phyloP scores from a whole-genome alignment of 2,888 invertebrate genomes.

The Trachelus stipa region DNA sequence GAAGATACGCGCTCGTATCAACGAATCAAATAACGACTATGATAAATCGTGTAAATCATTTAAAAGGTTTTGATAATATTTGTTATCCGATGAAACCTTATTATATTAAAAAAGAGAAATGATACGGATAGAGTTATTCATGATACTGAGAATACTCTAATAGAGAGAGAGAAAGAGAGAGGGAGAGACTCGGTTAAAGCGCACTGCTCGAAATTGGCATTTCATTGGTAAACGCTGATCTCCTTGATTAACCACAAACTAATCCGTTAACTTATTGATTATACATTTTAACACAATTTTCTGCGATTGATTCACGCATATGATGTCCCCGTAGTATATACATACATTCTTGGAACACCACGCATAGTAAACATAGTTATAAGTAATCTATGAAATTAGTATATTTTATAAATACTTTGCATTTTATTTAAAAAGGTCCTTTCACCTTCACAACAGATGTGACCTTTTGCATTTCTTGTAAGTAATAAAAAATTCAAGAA shows the following conservation, averaged over 20 bases:
- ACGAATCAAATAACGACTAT: too few relatives aligned
- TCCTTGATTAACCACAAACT: neutral
- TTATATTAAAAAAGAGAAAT: too few relatives aligned
- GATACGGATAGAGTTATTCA: too few relatives aligned
- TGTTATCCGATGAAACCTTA: too few relatives aligned
- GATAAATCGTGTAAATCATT: too few relatives aligned
- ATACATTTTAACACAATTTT: neutral
- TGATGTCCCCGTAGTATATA: too few relatives aligned
- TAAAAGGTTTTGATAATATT: too few relatives aligned
- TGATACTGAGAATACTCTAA: too few relatives aligned
- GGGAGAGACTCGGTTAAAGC: neutral
- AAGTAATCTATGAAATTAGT: neutral
- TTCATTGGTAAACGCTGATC: neutral
- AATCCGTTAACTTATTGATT: neutral
- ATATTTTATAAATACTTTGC: neutral
- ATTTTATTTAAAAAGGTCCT: neutral
- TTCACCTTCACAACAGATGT: neutral
- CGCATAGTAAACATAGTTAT: neutral
- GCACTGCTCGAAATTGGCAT: neutral
- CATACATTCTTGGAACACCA: too few relatives aligned
- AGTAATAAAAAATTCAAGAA: neutral
- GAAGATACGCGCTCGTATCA: conserved; percentile 17
- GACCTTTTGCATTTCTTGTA: neutral
- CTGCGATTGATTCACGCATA: too few relatives aligned
- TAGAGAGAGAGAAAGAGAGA: neutral